Conservation (phyloP, 2,113 vertebrate species). For the Hucho hucho region DNA sequence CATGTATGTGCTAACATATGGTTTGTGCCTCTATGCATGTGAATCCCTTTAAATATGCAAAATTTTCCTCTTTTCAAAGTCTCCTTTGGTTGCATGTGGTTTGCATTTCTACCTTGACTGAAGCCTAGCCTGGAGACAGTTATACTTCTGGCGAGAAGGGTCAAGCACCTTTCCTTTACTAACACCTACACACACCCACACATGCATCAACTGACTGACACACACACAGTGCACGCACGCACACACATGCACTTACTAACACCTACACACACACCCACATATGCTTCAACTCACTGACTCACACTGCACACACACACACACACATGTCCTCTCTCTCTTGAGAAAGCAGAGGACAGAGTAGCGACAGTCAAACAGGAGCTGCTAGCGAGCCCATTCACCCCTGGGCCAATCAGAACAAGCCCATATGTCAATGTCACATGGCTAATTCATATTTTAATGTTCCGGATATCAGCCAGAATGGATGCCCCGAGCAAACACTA, state of each 20-base stretch:
- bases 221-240: not conserved
- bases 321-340: not conserved
- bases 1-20: too few relatives aligned
- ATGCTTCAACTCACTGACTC: not conserved
- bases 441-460: slow-evolving; percentile 4
- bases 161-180: not conserved
- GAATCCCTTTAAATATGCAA: too few relatives aligned
- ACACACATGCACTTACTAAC: not conserved
- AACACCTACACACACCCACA: not conserved
- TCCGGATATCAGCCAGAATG: slow-evolving; percentile 1
- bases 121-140: not conserved
- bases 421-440: slow-evolving; percentile 5
- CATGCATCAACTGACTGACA: slow-evolving; percentile 1
- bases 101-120: not conserved
- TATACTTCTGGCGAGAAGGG: not conserved
- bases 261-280: slow-evolving; percentile 1
- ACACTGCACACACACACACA: not conserved
- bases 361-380: not conserved
- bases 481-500: not conserved
- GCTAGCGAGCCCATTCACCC: not conserved
- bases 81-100: too few relatives aligned
- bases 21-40: too few relatives aligned
- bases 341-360: too few relatives aligned
- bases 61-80: too few relatives aligned
- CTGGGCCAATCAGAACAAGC: not conserved